phyloP scores from a whole-genome alignment of 2,888 invertebrate genomes.

The Nudaria mundana region DNA sequence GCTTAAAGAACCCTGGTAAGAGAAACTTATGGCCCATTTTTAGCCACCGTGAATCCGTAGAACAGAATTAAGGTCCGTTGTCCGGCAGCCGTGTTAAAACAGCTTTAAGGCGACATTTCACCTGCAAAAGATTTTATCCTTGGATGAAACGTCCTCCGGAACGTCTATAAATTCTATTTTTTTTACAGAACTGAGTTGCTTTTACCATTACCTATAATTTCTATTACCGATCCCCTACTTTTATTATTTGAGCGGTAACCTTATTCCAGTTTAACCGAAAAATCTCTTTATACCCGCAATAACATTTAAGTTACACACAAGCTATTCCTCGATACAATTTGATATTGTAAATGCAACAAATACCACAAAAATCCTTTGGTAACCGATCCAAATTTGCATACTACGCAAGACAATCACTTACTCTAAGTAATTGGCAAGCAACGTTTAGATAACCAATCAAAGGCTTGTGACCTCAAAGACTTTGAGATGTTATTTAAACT shows the following conservation, averaged over 20 bases:
- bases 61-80: no score
- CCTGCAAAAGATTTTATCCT: no score
- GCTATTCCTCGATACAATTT: conserved; percentile 9
- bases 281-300: conserved; percentile 14
- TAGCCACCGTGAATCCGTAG: no score
- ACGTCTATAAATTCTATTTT: no score
- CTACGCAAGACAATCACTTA: conserved; percentile 71
- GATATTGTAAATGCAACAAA: conserved; percentile 16
- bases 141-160: no score
- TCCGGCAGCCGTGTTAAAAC: no score
- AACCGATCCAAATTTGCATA: conserved; percentile 41
- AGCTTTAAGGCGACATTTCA: no score
- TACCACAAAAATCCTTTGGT: conserved; percentile 23
- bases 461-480: conserved; percentile 53
- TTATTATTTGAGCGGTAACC: conserved; percentile 19
- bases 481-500: conserved; percentile 19
- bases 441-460: conserved; percentile 68
- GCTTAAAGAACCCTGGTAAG: no score
- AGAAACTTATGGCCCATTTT: no score
- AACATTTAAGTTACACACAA: conserved; percentile 10
- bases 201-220: no score
- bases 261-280: conserved; percentile 10
- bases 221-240: conserved; percentile 7
- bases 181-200: no score
- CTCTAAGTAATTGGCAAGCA: conserved; percentile 73